A percentile compares a stretch with the other conserved stretches of the same genome.
Conservation (phyloP, 2,888 invertebrate species). For the Ligdia adustata region DNA sequence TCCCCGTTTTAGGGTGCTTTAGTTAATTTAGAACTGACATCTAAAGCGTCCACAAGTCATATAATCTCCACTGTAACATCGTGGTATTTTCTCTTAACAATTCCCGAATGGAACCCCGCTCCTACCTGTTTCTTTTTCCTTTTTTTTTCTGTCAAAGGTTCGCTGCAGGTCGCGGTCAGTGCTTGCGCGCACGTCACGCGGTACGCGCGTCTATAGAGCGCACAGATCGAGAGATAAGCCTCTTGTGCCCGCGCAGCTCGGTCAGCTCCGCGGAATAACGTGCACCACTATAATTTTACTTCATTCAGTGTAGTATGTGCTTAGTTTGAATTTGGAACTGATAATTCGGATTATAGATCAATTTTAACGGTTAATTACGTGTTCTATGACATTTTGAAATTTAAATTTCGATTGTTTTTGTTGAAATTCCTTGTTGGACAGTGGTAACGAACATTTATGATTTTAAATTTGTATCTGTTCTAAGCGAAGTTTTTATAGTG, state of each 20-base stretch:
- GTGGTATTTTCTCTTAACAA: too few relatives aligned
- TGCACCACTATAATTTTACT: slow-evolving; percentile 14
- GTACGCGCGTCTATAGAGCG: slow-evolving; percentile 59
- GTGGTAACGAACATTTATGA: too few relatives aligned
- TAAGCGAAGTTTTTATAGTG: too few relatives aligned
- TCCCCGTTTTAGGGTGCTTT: too few relatives aligned
- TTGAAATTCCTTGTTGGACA: too few relatives aligned
- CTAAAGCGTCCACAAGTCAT: too few relatives aligned
- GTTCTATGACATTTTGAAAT: slow-evolving; percentile 4
- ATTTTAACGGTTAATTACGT: too few relatives aligned
- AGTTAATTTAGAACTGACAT: too few relatives aligned
- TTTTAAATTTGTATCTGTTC: too few relatives aligned
- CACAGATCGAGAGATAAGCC: slow-evolving; percentile 20
- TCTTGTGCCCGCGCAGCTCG: too few relatives aligned
- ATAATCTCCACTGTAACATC: too few relatives aligned
- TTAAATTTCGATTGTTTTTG: too few relatives aligned
- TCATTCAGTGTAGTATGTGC: background rate
- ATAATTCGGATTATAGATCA: background rate
- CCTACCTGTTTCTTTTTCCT: slow-evolving; percentile 50
- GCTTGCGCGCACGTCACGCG: slow-evolving; percentile 61
- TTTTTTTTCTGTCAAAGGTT: slow-evolving; percentile 73
- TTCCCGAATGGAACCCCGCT: slow-evolving; percentile 32
- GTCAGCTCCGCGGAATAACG: slow-evolving; percentile 15
- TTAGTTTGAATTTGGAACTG: background rate
- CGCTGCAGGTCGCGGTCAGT: slow-evolving; percentile 68